Base-by-base conservation (phyloP, 2,113 vertebrate genomes). In the Otocyon megalotis region DNA sequence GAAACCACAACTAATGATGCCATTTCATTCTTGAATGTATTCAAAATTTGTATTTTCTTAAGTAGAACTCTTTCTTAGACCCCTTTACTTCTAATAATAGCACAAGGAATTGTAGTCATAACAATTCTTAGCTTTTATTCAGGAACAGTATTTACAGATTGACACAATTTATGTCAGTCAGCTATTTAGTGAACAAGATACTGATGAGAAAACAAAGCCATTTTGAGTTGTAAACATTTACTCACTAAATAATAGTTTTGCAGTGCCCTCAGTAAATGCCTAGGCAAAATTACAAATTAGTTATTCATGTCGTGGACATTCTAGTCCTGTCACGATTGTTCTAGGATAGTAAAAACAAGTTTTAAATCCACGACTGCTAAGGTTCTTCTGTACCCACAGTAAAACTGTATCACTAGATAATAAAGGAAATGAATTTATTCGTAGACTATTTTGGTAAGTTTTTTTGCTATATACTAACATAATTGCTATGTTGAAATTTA, bases 161-260 rank as follows among this genome's bases (percentile, higher is more conserved):
- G 67, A 79, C 24, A 95, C 71, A 84, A 19, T 80, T 72, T 90
- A 77, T 94, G 58, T 82, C 80, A 56, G 10, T 85, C 43, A 86
- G 0, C 35, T 93, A 28, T 90, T 93, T 67, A 89, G 65, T 89
- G 9, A 85, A 53, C 14, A 80, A 90, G n/a, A 88, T 87, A 69
- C 74, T 35, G 32, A 86, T 86, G 87, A 86, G 54, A 79, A 96
- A 93, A 72, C 53, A 88, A 88, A 91, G 8, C 30, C 56, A 94
- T 90, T 88, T 95, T 95, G 53, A 93, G 56, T 88, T 85, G 14
- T 93, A 82, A 74, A 88, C 88, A 8, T 86, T 89, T 35, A 90
- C 62, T 88, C 32, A 90, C n/a, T 83, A 83, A 90, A 76, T 96
- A 50, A 67, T 95, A 48, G n/a, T 96, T 94, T 94, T 93, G 16